phyloP scores from a whole-genome alignment of 2,888 invertebrate species.

The Ramazzottius varieornatus region DNA sequence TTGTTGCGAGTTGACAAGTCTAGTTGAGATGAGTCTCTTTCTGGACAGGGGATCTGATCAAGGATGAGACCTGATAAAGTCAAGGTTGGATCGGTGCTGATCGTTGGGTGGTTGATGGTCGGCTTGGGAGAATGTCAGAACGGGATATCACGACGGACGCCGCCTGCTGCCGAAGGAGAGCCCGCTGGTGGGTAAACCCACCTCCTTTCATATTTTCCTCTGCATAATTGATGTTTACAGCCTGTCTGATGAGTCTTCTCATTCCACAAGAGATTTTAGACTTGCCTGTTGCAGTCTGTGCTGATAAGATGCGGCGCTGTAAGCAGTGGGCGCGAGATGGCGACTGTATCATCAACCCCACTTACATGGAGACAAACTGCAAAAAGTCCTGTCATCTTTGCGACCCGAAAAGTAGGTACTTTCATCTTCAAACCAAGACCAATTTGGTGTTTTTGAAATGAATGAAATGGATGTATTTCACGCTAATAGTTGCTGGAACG shows the following conservation, averaged over 20 bases:
- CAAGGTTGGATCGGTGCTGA: too few relatives aligned
- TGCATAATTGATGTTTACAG: too few relatives aligned
- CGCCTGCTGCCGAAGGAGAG: neutral
- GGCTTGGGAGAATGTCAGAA: too few relatives aligned
- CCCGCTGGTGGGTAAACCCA: neutral
- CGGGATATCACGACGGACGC: neutral
- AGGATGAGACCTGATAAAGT: too few relatives aligned
- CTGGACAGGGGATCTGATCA: too few relatives aligned
- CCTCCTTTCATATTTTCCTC: neutral
- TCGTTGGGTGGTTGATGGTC: too few relatives aligned
- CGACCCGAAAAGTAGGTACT: neutral
- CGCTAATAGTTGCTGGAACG: neutral
- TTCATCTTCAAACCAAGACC: neutral
- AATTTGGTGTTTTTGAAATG: neutral
- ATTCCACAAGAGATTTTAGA: too few relatives aligned
- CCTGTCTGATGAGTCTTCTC: too few relatives aligned
- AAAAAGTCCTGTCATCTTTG: neutral
- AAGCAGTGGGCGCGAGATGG: neutral
- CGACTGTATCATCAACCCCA: neutral
- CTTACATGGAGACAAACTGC: neutral
- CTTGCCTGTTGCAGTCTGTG: too few relatives aligned
- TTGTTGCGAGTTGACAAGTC: too few relatives aligned
- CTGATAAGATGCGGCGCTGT: neutral
- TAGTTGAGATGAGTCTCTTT: too few relatives aligned
- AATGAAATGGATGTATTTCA: neutral